Evolutionary conservation across 2,888 invertebrate genomes (phyloP), one percentile per base, ranked within the genome.

Genomic region (Idaea straminata): DNA sequence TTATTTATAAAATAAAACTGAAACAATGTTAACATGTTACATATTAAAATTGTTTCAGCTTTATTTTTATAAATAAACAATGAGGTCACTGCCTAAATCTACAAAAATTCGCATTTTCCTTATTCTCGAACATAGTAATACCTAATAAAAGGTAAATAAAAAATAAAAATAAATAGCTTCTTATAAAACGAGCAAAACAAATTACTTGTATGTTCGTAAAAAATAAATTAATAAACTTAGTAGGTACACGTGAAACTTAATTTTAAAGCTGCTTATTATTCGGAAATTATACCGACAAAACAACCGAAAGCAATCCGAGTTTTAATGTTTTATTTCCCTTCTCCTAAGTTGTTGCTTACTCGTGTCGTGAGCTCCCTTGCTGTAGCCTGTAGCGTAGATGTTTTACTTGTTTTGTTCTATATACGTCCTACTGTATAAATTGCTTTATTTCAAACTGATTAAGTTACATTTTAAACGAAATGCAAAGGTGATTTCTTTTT

Each of bases 211-310:
- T 25, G 25, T 34, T 60, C 5, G 13, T 13, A 62, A 60, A 38
- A 61, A 63, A 58, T 62, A 64, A 59, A 67, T 67, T 66, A 64
- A 69, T 65, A 61, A 16, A 35, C 64, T 63, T 66, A 59, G 25
- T 64, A 67, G 60, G 66, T 68, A 66, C 61, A 67, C 70, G 65
- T 65, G 66, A 72, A 72, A 69, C 66, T 66, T 63, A 68, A 63
- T 72, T 72, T 71, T 66, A 66, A 69, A 72, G 70, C 67, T 72
- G 64, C 68, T 69, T 72, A 69, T 71, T 72, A 72, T 72, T 69
- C 69, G 62, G 66, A 71, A 71, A 72, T 71, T 69, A 72, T 72
- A 68, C 70, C 67, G 67, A 66, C 68, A 69, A 68, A 70, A 72
- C 71, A 72, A 65, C 69, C 69, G 68, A 71, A 71, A 71, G 69